Percentiles rank a stretch among this genome's conserved stretches.
Conservation (phyloP, 2,113 vertebrate genomes). For the Hemiprocne comata region DNA sequence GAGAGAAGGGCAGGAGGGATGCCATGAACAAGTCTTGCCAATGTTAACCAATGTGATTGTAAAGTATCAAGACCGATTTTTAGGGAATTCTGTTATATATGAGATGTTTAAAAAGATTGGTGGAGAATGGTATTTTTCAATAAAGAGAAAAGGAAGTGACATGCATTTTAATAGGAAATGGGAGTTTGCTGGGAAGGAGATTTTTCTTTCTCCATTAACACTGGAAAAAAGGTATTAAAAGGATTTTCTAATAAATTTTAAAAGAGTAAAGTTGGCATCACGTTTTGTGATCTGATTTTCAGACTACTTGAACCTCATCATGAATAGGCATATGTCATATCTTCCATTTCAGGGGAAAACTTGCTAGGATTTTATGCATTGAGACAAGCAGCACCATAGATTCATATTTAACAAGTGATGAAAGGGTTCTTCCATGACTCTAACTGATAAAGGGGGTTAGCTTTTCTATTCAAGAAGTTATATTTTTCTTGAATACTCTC, state of each 20-base stretch:
- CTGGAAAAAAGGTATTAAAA: not conserved
- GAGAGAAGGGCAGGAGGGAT: not conserved
- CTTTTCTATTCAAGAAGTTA: not conserved
- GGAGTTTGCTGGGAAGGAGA: not conserved
- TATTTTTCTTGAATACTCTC: not conserved
- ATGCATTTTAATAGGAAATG: not conserved
- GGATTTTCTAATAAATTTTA: not conserved
- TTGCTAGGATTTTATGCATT: not conserved
- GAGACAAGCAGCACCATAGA: not conserved
- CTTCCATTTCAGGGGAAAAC: not conserved
- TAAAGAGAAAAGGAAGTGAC: not conserved
- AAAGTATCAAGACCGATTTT: not conserved
- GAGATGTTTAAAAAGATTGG: not conserved
- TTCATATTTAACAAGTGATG: not conserved
- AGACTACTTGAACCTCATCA: not conserved
- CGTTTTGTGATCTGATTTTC: not conserved
- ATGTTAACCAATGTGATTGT: not conserved
- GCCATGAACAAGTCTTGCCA: not conserved
- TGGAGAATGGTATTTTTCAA: not conserved
- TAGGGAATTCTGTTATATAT: not conserved
- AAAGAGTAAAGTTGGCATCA: not conserved
- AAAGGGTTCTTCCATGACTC: not conserved
- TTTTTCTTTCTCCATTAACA: not conserved
- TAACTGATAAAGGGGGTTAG: not conserved
- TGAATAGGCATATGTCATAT: not conserved